These are phyloP conservation scores for Lepus timidus DNA, from an alignment of 2,113 vertebrate species.

Conservation along the genomic window DNA sequence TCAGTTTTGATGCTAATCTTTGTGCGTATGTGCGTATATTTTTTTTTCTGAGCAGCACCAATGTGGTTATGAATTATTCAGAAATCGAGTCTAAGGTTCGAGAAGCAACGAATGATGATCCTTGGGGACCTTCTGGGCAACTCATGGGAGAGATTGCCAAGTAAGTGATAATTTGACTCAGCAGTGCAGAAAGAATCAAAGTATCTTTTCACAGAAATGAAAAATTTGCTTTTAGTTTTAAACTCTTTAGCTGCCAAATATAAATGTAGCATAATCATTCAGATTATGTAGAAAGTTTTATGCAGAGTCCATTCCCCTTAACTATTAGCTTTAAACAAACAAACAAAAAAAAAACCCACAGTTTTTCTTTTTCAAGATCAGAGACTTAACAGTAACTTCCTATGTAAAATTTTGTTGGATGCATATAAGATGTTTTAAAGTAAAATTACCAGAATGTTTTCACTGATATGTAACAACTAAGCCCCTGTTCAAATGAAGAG, in stretches of 20 bases:
- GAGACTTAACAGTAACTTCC: not conserved
- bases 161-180: constrained; percentile 93
- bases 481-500: not conserved
- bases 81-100: constrained; percentile 99
- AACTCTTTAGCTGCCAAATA: constrained; percentile 55
- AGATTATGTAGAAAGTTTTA: constrained; percentile 53
- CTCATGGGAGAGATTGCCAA: constrained; percentile 98
- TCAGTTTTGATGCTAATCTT: constrained; percentile 92
- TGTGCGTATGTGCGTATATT: constrained; percentile 86
- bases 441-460: constrained; percentile 32
- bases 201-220: constrained; percentile 82
- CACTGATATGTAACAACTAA: not conserved
- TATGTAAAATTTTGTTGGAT: constrained; percentile 61
- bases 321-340: constrained; percentile 11
- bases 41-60: constrained; percentile 93
- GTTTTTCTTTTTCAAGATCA: constrained; percentile 29
- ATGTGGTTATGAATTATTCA: constrained; percentile 99
- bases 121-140: constrained; percentile 99
- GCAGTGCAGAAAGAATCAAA: constrained; percentile 86
- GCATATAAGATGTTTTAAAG: constrained; percentile 48
- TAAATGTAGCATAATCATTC: constrained; percentile 52
- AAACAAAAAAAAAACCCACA: not conserved
- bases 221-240: constrained; percentile 80
- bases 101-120: constrained; percentile 99
- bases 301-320: constrained; percentile 24